These are phyloP conservation scores for Gadopsis marmoratus DNA, from an alignment of 2,797 vertebrate species.

Conservation along the genomic window DNA sequence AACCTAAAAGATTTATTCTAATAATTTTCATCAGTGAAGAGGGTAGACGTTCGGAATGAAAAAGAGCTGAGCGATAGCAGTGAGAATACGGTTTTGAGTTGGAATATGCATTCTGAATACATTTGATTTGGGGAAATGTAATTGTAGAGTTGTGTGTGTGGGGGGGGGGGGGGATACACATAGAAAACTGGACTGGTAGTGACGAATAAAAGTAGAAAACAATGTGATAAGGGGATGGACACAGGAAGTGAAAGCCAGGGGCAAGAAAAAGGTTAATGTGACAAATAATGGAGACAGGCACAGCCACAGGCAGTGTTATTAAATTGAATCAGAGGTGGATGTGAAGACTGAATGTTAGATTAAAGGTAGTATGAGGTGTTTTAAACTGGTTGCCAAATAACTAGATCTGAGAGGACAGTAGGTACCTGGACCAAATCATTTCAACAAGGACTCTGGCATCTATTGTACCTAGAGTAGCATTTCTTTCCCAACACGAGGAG, in stretches of 20 bases:
- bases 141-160: conserved; percentile 16
- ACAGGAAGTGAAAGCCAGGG: conserved; percentile 18
- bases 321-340: conserved; percentile 48
- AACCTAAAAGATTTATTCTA: conserved; percentile 62
- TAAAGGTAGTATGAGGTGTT: conserved; percentile 49
- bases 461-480: conserved; percentile 50
- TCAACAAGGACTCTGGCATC: conserved; percentile 33
- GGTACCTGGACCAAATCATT: conserved; percentile 49
- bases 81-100: conserved; percentile 44
- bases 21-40: conserved; percentile 60
- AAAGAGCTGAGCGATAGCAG: conserved; percentile 44
- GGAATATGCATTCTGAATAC: conserved; percentile 47
- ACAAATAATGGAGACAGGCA: conserved; percentile 66
- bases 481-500: conserved; percentile 47
- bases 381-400: conserved; percentile 59
- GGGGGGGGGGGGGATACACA: neutral
- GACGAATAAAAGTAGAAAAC: conserved; percentile 18
- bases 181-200: conserved; percentile 18
- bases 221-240: conserved; percentile 37
- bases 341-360: conserved; percentile 52
- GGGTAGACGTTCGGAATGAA: conserved; percentile 40
- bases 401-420: conserved; percentile 44
- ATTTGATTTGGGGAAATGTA: conserved; percentile 20
- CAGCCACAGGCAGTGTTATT: conserved; percentile 50
- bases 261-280: conserved; percentile 66